These are phyloP conservation scores for Pogoniulus pusillus DNA, from an alignment of 2,797 vertebrate species.

Conservation along the genomic window DNA sequence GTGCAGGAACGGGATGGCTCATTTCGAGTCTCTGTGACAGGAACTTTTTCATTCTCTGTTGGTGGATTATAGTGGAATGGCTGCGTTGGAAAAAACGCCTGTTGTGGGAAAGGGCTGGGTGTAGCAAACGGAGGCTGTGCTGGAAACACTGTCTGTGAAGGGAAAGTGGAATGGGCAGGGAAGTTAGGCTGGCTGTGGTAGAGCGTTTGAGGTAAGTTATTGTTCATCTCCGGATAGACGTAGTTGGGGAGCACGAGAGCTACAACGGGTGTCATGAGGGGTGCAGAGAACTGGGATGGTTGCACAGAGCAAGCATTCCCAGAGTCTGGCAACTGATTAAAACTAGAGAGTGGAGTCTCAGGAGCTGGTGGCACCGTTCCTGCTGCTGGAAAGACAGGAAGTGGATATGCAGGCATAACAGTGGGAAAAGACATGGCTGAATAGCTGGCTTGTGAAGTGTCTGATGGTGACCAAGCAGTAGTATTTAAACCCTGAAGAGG, in stretches of 20 bases:
- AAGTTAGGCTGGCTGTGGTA: conserved; percentile 73
- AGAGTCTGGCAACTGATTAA: conserved; percentile 73
- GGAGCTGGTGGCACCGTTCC: conserved; percentile 71
- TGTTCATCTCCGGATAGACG: conserved; percentile 78
- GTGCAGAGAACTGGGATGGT: conserved; percentile 75
- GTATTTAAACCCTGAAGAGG: conserved; percentile 86
- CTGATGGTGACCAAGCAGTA: conserved; percentile 90
- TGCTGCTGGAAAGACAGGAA: conserved; percentile 83
- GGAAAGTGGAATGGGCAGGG: conserved; percentile 46
- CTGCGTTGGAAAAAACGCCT: conserved; percentile 72
- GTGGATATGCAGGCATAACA: conserved; percentile 83
- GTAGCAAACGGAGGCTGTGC: conserved; percentile 71
- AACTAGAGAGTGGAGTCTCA: conserved; percentile 71
- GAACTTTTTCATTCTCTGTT: conserved; percentile 68
- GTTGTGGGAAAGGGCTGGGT: conserved; percentile 75
- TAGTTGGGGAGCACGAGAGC: conserved; percentile 88
- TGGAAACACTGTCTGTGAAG: conserved; percentile 72
- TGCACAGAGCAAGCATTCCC: conserved; percentile 72
- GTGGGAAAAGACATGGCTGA: conserved; percentile 82
- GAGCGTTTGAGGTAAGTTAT: conserved; percentile 72
- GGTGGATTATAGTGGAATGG: conserved; percentile 75
- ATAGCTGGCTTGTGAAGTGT: conserved; percentile 86
- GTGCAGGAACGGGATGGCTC: conserved; percentile 78
- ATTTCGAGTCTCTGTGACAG: conserved; percentile 63
- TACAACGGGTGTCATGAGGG: conserved; percentile 86